Evolutionary conservation across 53 echinoderm and acorn worm genomes (phyloP).

Genomic region (Pentamera pediparva): DNA sequence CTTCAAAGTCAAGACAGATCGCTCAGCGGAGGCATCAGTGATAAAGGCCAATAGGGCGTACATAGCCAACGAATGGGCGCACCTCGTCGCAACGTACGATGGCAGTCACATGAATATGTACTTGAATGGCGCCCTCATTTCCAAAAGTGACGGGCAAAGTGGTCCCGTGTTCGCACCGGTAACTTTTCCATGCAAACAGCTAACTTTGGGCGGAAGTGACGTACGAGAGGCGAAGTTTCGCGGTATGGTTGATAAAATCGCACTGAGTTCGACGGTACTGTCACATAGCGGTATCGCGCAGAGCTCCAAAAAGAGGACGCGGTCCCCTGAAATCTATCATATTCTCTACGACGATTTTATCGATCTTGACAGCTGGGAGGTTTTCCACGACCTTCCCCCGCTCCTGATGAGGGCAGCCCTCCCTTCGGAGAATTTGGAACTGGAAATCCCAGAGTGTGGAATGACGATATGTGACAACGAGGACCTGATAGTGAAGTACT

Average conservation of each 20-base stretch:
- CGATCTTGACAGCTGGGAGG: slow-evolving; percentile 52
- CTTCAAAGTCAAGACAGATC: slow-evolving; percentile 69
- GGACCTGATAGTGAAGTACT: slow-evolving; percentile 57
- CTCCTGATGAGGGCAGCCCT: not conserved
- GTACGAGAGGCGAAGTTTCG: slow-evolving; percentile 44
- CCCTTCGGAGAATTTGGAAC: slow-evolving; percentile 36
- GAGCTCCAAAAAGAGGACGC: not conserved
- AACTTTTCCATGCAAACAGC: slow-evolving; percentile 65
- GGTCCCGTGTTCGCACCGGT: slow-evolving; percentile 69
- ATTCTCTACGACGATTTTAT: slow-evolving; percentile 58
- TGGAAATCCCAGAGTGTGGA: slow-evolving; percentile 67
- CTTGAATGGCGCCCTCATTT: slow-evolving; percentile 75
- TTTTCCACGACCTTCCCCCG: slow-evolving; percentile 34
- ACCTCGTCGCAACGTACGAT: slow-evolving; percentile 79
- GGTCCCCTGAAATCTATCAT: not conserved
- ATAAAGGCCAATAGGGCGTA: slow-evolving; percentile 50
- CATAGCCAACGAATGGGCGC: slow-evolving; percentile 66
- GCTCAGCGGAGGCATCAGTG: slow-evolving; percentile 46
- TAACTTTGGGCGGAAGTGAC: slow-evolving; percentile 67
- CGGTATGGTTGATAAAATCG: slow-evolving; percentile 60
- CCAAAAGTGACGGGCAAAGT: slow-evolving; percentile 37
- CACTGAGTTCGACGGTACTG: slow-evolving; percentile 40
- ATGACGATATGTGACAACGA: slow-evolving; percentile 82
- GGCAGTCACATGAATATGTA: slow-evolving; percentile 63
- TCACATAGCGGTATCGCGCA: slow-evolving; percentile 37